A percentile compares a stretch with the other conserved stretches of the same genome.
phyloP scores from a whole-genome alignment of 2,888 invertebrate species.

The Parnassius apollo region DNA sequence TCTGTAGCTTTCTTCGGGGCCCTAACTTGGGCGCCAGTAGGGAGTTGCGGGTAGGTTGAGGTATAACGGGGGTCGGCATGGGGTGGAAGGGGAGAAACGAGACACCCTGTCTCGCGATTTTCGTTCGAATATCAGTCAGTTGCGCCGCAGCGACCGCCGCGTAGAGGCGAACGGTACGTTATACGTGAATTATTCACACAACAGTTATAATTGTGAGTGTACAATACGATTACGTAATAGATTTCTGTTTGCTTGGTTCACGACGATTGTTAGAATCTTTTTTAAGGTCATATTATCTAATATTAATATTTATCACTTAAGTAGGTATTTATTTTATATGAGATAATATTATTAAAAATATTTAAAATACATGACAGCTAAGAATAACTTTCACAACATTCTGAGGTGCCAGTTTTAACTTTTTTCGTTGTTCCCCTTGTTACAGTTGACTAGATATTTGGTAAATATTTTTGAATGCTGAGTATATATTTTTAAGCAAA shows the following conservation, averaged over 20 bases:
- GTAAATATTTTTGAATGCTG: no score
- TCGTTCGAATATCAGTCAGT: constrained; percentile 47
- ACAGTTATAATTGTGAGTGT: constrained; percentile 65
- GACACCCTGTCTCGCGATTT: constrained; percentile 45
- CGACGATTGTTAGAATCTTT: not conserved
- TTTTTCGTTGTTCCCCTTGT: no score
- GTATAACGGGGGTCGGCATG: constrained; percentile 21
- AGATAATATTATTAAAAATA: not conserved
- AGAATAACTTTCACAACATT: no score
- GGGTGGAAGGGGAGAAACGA: constrained; percentile 32
- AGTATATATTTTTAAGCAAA: no score
- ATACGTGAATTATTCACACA: constrained; percentile 43
- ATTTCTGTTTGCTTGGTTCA: constrained; percentile 30
- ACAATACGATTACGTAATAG: constrained; percentile 57
- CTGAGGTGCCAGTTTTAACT: no score
- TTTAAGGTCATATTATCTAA: no score
- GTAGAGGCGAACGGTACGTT: constrained; percentile 48
- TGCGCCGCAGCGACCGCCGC: constrained; percentile 67
- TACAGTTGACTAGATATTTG: no score
- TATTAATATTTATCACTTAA: not conserved
- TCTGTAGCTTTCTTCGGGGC: constrained; percentile 36
- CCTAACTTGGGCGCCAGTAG: constrained; percentile 63
- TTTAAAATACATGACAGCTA: no score
- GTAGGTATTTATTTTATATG: not conserved
- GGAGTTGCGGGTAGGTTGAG: constrained; percentile 39